Base-by-base conservation (phyloP, 2,797 vertebrate genomes). In the Thaleichthys pacificus region DNA sequence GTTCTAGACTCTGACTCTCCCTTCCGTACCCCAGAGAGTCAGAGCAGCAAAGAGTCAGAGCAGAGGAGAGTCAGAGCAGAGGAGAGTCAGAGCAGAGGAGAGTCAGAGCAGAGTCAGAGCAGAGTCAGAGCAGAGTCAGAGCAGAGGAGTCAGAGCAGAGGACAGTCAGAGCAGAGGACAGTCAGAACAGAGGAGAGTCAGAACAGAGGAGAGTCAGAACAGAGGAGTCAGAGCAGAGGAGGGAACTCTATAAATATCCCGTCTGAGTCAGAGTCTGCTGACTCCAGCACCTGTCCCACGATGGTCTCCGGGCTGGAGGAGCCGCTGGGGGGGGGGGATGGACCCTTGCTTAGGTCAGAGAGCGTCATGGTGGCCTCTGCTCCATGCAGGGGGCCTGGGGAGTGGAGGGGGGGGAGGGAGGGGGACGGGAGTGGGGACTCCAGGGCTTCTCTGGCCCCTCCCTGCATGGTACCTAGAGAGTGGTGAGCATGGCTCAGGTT, bases 221-320 rank as follows among this genome's bases (percentile, higher is more conserved):
- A 91, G 72, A 92, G 38, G 42, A 47, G 72, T 93, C 93, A 0
- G 96, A 93, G 79, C 94, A 91, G 93, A 76, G 93, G 92, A 61
- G 96, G 93, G 83, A 99, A 99, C 91, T 99, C 96, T 70, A 99
- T 97, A 91, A 98, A 97, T 88, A 99, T 98, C 26, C 98, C 97
- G 6, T 98, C 97, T 0, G 96, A 94, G 82, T 96, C 96, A 0
- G 97, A 98, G 89, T 97, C 96, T 0, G 92, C 94, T 0, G 96
- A 97, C 81, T 97, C 96, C 69, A 97, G 90, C 79, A 95, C 94
- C 87, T 95, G 95, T 91, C 97, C 96, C 61, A 97, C 95, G 75
- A 96, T 94, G 75, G 95, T 95, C 88, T 99, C 97, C 0, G 97
- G 96, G 85, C 98, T 98, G 90, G 96, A 96, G 68, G 95, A 93